phyloP scores from a whole-genome alignment of 2,888 invertebrate species.

The Apamea crenata region DNA sequence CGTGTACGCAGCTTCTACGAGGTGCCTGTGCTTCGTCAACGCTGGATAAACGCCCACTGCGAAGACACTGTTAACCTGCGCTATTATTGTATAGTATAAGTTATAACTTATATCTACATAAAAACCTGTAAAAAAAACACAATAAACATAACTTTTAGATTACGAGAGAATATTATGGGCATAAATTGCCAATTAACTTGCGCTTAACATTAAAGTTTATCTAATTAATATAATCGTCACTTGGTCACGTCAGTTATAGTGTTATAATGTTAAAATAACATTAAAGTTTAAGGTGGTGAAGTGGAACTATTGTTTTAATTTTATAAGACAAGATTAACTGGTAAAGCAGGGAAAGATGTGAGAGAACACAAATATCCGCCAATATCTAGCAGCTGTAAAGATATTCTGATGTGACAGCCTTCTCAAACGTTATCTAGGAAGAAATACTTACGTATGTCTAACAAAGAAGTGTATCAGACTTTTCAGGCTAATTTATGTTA shows the following conservation, averaged over 20 bases:
- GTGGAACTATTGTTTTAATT: constrained; percentile 28
- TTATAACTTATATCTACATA: background rate
- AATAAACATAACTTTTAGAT: constrained; percentile 9
- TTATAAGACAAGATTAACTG: constrained; percentile 2
- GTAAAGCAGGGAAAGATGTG: constrained; percentile 18
- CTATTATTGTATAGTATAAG: background rate
- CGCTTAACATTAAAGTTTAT: constrained; percentile 23
- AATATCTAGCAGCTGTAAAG: constrained; percentile 10
- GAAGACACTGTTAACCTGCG: background rate
- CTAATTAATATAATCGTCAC: constrained; percentile 14
- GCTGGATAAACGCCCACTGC: background rate
- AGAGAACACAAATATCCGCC: constrained; percentile 3
- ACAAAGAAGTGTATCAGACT: background rate
- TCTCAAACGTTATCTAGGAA: constrained; percentile 1
- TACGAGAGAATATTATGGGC: constrained; percentile 9
- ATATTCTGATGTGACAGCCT: background rate
- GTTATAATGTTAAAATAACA: background rate
- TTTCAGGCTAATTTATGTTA: background rate
- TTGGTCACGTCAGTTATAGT: constrained; percentile 5
- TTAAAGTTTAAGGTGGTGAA: constrained; percentile 15
- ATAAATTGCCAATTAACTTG: constrained; percentile 21
- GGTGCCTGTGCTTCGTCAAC: background rate
- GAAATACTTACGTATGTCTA: background rate
- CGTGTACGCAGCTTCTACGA: background rate
- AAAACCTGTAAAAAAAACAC: background rate